These are phyloP conservation scores for Alcis repandata DNA, from an alignment of 2,888 invertebrate genomes.

Conservation along the genomic window DNA sequence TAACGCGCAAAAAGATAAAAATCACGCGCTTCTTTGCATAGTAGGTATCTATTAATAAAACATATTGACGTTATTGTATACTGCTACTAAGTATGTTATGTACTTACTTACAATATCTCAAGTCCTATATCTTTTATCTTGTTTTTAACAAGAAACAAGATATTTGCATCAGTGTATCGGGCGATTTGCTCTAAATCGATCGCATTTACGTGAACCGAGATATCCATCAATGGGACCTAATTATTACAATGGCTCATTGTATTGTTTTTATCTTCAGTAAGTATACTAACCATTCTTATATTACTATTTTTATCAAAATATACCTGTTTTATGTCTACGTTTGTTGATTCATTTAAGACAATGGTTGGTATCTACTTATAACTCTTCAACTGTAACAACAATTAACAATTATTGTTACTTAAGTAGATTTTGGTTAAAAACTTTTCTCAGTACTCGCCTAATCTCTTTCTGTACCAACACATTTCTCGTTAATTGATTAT, in stretches of 20 bases:
- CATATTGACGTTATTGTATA: constrained; percentile 39
- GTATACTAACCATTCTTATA: constrained; percentile 19
- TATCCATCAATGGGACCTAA: constrained; percentile 50
- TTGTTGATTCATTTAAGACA: background rate
- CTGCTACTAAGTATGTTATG: constrained; percentile 18
- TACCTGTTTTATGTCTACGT: background rate
- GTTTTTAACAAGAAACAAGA: constrained; percentile 37
- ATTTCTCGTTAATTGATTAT: constrained; percentile 22
- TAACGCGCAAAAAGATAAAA: constrained; percentile 53
- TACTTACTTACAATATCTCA: constrained; percentile 42
- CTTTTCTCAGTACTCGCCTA: background rate
- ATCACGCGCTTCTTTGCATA: constrained; percentile 47
- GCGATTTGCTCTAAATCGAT: constrained; percentile 39
- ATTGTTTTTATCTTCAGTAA: constrained; percentile 53
- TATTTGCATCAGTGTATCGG: constrained; percentile 47
- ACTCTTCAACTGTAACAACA: background rate
- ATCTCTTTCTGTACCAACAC: constrained; percentile 12
- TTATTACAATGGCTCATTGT: constrained; percentile 51
- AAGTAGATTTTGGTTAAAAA: background rate
- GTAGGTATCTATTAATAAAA: constrained; percentile 43
- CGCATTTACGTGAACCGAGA: constrained; percentile 35
- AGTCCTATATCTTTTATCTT: constrained; percentile 49
- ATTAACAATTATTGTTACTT: background rate
- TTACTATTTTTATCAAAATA: background rate
- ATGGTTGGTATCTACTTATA: background rate